Evolutionary conservation across 2,888 invertebrate genomes (phyloP).

Genomic region (Caenorhabditis japonica): DNA sequence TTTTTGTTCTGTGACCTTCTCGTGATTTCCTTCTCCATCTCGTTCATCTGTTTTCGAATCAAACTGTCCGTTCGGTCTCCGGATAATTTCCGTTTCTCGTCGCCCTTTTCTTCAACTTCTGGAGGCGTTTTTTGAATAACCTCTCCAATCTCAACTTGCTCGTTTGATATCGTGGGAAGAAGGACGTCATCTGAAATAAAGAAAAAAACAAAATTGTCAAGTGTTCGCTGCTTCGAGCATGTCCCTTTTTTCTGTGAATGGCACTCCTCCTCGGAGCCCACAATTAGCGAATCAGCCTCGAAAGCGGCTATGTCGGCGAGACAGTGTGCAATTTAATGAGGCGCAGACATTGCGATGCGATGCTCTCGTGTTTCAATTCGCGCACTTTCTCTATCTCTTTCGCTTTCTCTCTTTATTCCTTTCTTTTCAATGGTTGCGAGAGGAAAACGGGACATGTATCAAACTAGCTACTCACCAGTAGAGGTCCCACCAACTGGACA

Average conservation of each 20-base stretch:
- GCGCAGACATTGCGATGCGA: neutral
- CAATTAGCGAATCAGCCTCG: slow-evolving; percentile 10
- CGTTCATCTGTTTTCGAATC: slow-evolving; percentile 83
- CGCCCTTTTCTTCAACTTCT: slow-evolving; percentile 10
- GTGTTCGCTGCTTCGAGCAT: no score
- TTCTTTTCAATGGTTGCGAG: no score
- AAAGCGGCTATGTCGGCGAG: slow-evolving; percentile 1
- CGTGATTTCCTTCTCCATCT: slow-evolving; percentile 84
- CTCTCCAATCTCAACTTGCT: slow-evolving; percentile 20
- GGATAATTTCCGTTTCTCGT: slow-evolving; percentile 46
- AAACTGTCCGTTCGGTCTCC: slow-evolving; percentile 74
- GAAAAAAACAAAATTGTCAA: no score
- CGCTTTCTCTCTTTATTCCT: no score
- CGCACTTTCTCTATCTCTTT: neutral
- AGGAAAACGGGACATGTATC: neutral
- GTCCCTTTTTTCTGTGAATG: no score
- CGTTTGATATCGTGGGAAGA: slow-evolving; percentile 12
- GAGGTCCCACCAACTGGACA: neutral
- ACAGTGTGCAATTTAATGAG: neutral
- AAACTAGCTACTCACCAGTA: neutral
- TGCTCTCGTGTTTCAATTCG: slow-evolving; percentile 7
- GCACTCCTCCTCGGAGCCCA: neutral
- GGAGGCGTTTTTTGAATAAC: slow-evolving; percentile 10
- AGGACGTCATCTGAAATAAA: slow-evolving; percentile 34
- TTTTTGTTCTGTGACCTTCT: slow-evolving; percentile 77